phyloP scores from a whole-genome alignment of 92 coral and sea anemone genomes.

The Phymanthus crucifer region DNA sequence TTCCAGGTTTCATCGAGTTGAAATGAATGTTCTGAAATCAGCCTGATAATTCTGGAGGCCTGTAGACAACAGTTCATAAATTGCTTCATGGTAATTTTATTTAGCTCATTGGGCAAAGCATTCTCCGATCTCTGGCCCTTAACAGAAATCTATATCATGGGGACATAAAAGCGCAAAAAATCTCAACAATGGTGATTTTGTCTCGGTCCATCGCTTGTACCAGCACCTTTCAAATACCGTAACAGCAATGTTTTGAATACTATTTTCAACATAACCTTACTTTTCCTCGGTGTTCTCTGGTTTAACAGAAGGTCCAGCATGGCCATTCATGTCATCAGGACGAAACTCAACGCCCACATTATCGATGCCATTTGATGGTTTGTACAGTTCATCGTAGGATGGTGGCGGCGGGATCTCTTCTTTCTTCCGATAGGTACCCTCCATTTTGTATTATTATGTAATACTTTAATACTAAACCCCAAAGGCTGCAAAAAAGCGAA shows the following conservation, averaged over 20 bases:
- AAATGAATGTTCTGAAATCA: no score
- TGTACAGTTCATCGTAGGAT: background rate
- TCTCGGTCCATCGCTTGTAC: background rate
- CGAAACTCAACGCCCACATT: background rate
- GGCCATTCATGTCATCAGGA: conserved; percentile 1
- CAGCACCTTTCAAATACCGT: background rate
- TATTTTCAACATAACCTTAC: background rate
- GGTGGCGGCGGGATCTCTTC: conserved; percentile 1
- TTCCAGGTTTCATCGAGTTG: no score
- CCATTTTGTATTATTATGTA: background rate
- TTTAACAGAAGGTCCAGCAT: conserved; percentile 7
- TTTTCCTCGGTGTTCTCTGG: background rate
- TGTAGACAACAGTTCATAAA: no score
- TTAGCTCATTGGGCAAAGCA: no score
- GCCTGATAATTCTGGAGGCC: no score
- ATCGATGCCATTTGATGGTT: background rate
- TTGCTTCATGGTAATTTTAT: no score
- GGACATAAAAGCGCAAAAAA: background rate
- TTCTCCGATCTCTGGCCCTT: no score
- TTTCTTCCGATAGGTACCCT: conserved; percentile 6
- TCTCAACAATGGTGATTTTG: background rate
- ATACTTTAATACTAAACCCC: background rate
- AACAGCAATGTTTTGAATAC: no score
- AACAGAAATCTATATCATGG: no score
- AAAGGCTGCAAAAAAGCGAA: background rate